A percentile compares a stretch with the other conserved stretches of the same genome.
Conservation (phyloP, 2,888 invertebrate genomes). For the Hirtodrosophila confusa region DNA sequence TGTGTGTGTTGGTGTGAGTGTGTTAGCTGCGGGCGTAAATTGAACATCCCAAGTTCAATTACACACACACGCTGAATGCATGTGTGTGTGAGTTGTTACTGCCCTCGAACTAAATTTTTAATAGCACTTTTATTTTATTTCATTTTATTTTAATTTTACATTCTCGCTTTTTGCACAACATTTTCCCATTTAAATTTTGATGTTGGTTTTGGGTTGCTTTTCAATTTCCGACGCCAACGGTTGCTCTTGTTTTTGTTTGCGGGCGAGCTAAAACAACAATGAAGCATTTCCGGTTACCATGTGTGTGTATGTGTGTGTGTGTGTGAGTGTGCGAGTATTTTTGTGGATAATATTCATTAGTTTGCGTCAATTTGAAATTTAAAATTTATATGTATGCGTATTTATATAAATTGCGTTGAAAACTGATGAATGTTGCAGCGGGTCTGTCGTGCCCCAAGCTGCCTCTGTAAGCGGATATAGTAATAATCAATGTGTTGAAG, state of each 20-base stretch:
- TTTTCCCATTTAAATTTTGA: slow-evolving; percentile 64
- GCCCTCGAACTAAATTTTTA: slow-evolving; percentile 70
- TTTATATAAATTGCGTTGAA: slow-evolving; percentile 27
- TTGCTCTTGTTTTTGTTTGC: slow-evolving; percentile 34
- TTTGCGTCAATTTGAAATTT: slow-evolving; percentile 71
- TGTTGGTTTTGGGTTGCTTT: slow-evolving; percentile 76
- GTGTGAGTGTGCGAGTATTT: slow-evolving; percentile 28
- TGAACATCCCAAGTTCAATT: slow-evolving; percentile 71
- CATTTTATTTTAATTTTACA: slow-evolving; percentile 13
- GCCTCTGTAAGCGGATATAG: slow-evolving; percentile 54
- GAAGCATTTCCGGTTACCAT: slow-evolving; percentile 66
- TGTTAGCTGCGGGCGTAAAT: slow-evolving; percentile 59
- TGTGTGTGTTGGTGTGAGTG: slow-evolving; percentile 17
- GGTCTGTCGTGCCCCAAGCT: slow-evolving; percentile 16
- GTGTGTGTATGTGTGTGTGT: slow-evolving; percentile 11
- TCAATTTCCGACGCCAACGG: slow-evolving; percentile 71
- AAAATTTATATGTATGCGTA: slow-evolving; percentile 45
- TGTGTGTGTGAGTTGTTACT: slow-evolving; percentile 33
- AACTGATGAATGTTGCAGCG: slow-evolving; percentile 33
- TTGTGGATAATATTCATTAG: slow-evolving; percentile 69
- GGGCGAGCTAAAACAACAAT: slow-evolving; percentile 61
- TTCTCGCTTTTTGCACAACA: slow-evolving; percentile 47
- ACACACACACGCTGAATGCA: slow-evolving; percentile 15
- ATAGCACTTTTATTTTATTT: slow-evolving; percentile 59
- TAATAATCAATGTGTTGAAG: slow-evolving; percentile 30